phyloP scores from a whole-genome alignment of 2,113 vertebrate species.

The Corynorhinus townsendii region DNA sequence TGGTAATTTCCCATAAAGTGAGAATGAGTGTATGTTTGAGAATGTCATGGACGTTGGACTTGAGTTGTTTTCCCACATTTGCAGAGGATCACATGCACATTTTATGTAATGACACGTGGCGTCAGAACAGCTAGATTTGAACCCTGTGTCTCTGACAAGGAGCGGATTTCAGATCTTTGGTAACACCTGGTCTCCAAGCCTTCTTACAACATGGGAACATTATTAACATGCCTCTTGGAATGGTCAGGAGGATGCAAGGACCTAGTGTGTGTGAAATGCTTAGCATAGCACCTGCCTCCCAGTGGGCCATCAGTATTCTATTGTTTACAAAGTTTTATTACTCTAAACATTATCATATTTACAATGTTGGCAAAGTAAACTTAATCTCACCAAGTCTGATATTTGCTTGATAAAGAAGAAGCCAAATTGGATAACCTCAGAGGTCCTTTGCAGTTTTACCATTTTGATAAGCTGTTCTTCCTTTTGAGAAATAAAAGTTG shows the following conservation, averaged over 20 bases:
- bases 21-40: not conserved
- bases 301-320: not conserved
- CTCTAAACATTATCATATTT: not conserved
- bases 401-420: not conserved
- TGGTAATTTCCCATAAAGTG: not conserved
- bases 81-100: rapidly evolving
- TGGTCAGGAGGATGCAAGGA: too few species aligned
- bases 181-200: not conserved
- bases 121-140: not conserved
- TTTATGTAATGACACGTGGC: not conserved
- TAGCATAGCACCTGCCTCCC: rapidly evolving
- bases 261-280: too few species aligned
- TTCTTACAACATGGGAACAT: not conserved
- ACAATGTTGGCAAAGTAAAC: too few species aligned
- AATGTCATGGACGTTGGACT: not conserved
- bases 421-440: not conserved
- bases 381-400: not conserved
- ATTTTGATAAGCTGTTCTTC: not conserved
- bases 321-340: not conserved
- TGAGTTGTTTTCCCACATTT: not conserved
- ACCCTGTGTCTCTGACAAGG: not conserved
- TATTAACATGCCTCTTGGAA: not conserved
- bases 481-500: not conserved
- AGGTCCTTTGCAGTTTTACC: not conserved
- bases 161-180: not conserved